Conservation (phyloP, 1,140 invertebrate genomes). For the Drosophila rhopaloa region DNA sequence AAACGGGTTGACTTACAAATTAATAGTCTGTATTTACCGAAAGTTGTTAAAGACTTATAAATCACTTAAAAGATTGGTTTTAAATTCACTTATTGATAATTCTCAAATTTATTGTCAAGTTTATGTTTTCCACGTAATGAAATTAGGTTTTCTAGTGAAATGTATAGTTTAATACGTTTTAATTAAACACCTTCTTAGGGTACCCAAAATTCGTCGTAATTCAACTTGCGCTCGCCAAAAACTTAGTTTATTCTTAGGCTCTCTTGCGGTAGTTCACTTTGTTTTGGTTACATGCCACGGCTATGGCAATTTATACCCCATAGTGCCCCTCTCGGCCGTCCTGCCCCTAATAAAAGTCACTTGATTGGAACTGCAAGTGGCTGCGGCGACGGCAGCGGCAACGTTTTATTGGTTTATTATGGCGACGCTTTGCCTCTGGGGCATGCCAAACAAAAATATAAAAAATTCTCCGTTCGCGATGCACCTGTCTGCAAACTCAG, state of each 20-base stretch:
- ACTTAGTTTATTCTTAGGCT: slow-evolving; percentile 16
- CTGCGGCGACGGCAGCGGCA: slow-evolving; percentile 22
- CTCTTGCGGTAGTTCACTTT: slow-evolving; percentile 59
- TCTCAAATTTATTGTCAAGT: too few species aligned
- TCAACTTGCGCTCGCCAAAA: slow-evolving; percentile 20
- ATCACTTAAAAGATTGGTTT: too few species aligned
- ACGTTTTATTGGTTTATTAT: slow-evolving; percentile 79
- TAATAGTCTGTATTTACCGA: too few species aligned
- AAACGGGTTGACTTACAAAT: too few species aligned
- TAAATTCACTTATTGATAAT: too few species aligned
- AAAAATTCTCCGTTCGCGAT: slow-evolving; percentile 10
- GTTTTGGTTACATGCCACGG: slow-evolving; percentile 74
- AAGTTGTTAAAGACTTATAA: too few species aligned
- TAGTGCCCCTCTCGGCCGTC: slow-evolving; percentile 10
- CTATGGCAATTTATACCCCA: slow-evolving; percentile 68
- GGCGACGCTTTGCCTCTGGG: slow-evolving; percentile 41
- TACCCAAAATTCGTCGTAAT: slow-evolving; percentile 2
- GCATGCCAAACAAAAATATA: slow-evolving; percentile 11
- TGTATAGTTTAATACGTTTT: too few species aligned
- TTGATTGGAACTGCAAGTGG: slow-evolving; percentile 81
- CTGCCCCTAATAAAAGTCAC: slow-evolving; percentile 72
- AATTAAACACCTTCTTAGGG: not conserved
- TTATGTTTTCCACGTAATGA: too few species aligned
- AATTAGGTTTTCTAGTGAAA: too few species aligned
- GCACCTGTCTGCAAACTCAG: slow-evolving; percentile 40